phyloP scores from a whole-genome alignment of 2,888 invertebrate genomes.

The Imbricaverruca yamaguchii region DNA sequence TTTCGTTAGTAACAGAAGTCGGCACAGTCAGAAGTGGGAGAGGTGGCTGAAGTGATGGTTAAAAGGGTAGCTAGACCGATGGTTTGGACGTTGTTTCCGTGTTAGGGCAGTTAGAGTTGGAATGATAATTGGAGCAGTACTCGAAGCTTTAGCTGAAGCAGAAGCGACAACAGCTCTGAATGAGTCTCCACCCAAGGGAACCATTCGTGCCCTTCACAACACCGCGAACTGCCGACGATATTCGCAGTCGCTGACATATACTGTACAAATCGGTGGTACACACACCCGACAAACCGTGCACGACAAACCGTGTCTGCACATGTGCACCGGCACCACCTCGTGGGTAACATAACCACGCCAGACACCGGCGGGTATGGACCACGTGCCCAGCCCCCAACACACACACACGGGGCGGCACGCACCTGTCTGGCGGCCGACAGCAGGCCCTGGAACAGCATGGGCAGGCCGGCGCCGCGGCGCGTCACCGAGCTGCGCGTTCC shows the following conservation, averaged over 20 bases:
- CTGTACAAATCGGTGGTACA: neutral
- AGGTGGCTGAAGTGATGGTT: no score
- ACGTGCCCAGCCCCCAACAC: neutral
- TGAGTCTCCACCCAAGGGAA: no score
- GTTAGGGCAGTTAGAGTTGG: no score
- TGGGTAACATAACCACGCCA: neutral
- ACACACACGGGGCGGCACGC: slow-evolving; percentile 33
- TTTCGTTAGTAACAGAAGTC: no score
- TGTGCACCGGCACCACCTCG: neutral
- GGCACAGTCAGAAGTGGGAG: no score
- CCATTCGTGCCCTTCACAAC: no score
- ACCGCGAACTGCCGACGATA: no score
- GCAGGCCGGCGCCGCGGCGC: slow-evolving; percentile 66
- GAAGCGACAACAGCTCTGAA: no score
- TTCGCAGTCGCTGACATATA: neutral
- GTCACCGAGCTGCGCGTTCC: slow-evolving; percentile 48
- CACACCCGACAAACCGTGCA: neutral
- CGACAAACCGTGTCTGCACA: neutral
- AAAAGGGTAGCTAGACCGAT: no score
- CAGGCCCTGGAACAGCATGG: slow-evolving; percentile 66
- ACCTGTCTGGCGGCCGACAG: slow-evolving; percentile 53
- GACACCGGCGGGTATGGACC: neutral
- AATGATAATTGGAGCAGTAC: no score
- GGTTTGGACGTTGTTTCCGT: no score
- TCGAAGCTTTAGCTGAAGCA: no score